Evolutionary conservation across 2,888 invertebrate species (phyloP).

Genomic region (Amphiduros pacificus): DNA sequence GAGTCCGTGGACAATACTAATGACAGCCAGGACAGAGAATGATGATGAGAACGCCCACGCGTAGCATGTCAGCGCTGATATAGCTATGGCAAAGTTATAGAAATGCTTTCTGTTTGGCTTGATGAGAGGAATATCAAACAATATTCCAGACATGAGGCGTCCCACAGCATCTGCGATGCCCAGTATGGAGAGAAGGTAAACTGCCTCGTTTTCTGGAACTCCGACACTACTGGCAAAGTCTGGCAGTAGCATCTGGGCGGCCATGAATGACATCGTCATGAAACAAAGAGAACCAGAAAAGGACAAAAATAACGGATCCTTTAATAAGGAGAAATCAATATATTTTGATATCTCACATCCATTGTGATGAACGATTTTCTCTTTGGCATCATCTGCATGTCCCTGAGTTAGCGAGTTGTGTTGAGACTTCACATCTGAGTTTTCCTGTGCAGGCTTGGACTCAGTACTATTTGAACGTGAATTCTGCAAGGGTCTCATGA

Average conservation of each 20-base stretch:
- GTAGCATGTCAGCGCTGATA: constrained; percentile 26
- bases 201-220: constrained; percentile 58
- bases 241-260: constrained; percentile 37
- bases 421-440: background rate
- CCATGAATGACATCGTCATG: constrained; percentile 27
- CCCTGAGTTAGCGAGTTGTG: background rate
- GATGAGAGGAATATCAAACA: constrained; percentile 34
- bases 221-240: constrained; percentile 33
- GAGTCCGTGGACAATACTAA: constrained; percentile 35
- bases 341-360: no score
- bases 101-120: constrained; percentile 31
- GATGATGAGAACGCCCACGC: constrained; percentile 30
- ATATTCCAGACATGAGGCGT: constrained; percentile 66
- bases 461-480: no score
- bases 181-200: constrained; percentile 78
- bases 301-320: background rate
- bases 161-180: constrained; percentile 89
- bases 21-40: constrained; percentile 32
- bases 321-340: constrained; percentile 9
- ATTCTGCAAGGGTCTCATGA: constrained; percentile 12
- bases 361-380: background rate
- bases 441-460: background rate
- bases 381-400: background rate
- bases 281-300: constrained; percentile 9
- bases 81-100: constrained; percentile 35